phyloP scores from a whole-genome alignment of 2,888 invertebrate species.

The Oligia strigilis region DNA sequence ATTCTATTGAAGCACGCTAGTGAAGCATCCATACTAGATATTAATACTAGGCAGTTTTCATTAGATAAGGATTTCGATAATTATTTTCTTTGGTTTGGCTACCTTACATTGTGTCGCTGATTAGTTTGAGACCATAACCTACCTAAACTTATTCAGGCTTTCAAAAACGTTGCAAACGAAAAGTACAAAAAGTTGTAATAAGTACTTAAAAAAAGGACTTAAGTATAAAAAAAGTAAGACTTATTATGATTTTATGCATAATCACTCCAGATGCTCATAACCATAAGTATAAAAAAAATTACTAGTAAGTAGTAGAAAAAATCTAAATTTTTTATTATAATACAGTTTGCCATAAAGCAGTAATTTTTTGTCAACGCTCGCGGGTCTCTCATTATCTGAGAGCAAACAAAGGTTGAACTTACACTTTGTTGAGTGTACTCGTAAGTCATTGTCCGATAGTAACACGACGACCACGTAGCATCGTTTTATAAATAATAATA shows the following conservation, averaged over 20 bases:
- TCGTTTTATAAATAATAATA: conserved; percentile 51
- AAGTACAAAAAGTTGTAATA: background rate
- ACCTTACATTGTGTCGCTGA: background rate
- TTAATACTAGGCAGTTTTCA: background rate
- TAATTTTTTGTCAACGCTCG: conserved; percentile 26
- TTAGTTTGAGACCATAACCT: conserved; percentile 2
- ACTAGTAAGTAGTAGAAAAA: background rate
- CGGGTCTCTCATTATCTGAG: conserved; percentile 58
- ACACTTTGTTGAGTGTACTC: conserved; percentile 39
- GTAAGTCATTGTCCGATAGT: conserved; percentile 74
- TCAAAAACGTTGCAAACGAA: background rate
- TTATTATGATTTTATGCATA: background rate
- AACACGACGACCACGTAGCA: conserved; percentile 29
- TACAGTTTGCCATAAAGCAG: background rate
- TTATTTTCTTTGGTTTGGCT: background rate
- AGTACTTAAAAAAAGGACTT: too few species aligned
- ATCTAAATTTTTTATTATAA: background rate
- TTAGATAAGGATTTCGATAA: background rate
- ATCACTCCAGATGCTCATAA: background rate
- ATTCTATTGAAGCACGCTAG: background rate
- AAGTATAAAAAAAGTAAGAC: background rate
- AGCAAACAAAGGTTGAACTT: conserved; percentile 71
- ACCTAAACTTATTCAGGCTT: background rate
- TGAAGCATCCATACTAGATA: background rate
- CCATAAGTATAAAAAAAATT: too few species aligned